These are phyloP conservation scores for Anoplius nigerrimus DNA, from an alignment of 2,888 invertebrate species.

Conservation along the genomic window DNA sequence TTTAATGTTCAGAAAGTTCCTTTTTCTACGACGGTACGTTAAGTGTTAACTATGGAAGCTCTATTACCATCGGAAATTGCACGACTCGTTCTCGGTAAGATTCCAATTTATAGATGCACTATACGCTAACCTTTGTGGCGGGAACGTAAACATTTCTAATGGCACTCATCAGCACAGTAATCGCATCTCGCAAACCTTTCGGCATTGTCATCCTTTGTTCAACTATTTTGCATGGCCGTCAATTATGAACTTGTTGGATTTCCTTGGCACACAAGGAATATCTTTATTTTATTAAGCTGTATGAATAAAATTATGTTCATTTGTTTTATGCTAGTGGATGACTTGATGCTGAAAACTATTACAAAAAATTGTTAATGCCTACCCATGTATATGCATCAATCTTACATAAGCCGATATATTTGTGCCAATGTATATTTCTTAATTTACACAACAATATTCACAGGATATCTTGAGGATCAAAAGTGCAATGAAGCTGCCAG, in stretches of 20 bases:
- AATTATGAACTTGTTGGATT: background rate
- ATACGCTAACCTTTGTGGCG: slow-evolving; percentile 45
- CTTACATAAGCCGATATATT: background rate
- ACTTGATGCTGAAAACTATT: background rate
- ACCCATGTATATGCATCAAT: background rate
- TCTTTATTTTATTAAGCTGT: background rate
- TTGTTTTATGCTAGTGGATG: background rate
- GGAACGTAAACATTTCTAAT: slow-evolving; percentile 24
- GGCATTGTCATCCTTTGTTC: background rate
- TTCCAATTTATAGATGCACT: background rate
- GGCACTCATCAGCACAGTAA: background rate
- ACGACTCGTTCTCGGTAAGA: slow-evolving; percentile 71
- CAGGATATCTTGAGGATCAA: slow-evolving; percentile 69
- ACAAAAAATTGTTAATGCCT: background rate
- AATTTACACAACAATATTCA: background rate
- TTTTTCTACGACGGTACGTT: too few relatives aligned
- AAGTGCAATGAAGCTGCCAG: slow-evolving; percentile 57
- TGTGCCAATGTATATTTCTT: background rate
- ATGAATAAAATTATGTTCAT: background rate
- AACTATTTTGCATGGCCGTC: background rate
- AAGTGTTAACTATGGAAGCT: slow-evolving; percentile 62
- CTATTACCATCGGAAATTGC: slow-evolving; percentile 72
- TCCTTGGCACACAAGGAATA: background rate
- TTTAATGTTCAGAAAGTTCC: too few relatives aligned
- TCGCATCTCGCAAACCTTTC: background rate